Conservation (phyloP, 1,140 invertebrate genomes). For the Zophobas morio region DNA sequence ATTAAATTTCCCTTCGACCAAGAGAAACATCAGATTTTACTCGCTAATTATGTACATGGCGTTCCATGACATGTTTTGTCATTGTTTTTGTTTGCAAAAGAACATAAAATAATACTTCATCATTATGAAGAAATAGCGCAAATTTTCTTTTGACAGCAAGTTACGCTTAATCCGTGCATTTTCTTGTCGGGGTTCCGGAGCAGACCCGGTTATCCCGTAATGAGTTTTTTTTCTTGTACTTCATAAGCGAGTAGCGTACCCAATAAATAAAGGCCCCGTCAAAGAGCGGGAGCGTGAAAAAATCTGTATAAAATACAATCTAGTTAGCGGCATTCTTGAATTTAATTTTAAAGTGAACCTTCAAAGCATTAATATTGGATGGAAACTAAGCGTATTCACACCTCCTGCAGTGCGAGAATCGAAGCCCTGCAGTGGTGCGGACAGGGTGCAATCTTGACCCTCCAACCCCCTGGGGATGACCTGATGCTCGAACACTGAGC, state of each 20-base stretch:
- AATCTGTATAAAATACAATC: slow-evolving; percentile 26
- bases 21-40: slow-evolving; percentile 19
- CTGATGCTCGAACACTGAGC: slow-evolving; percentile 30
- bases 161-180: background rate
- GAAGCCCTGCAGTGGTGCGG: slow-evolving; percentile 47
- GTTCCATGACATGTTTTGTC: slow-evolving; percentile 5
- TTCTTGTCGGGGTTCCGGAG: background rate
- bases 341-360: slow-evolving; percentile 39
- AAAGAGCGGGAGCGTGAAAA: slow-evolving; percentile 24
- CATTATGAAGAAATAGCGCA: background rate
- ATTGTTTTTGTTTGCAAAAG: background rate
- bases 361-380: slow-evolving; percentile 36
- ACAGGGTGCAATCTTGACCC: slow-evolving; percentile 49
- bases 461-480: slow-evolving; percentile 30
- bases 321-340: slow-evolving; percentile 39
- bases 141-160: background rate
- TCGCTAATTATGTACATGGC: slow-evolving; percentile 14
- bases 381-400: slow-evolving; percentile 48
- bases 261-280: slow-evolving; percentile 16
- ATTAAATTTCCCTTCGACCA: slow-evolving; percentile 29
- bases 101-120: background rate
- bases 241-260: background rate
- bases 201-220: background rate
- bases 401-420: slow-evolving; percentile 43
- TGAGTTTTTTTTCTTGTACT: slow-evolving; percentile 17